These are phyloP conservation scores for Cacatua alba DNA, from an alignment of 2,113 vertebrate species.

Conservation along the genomic window DNA sequence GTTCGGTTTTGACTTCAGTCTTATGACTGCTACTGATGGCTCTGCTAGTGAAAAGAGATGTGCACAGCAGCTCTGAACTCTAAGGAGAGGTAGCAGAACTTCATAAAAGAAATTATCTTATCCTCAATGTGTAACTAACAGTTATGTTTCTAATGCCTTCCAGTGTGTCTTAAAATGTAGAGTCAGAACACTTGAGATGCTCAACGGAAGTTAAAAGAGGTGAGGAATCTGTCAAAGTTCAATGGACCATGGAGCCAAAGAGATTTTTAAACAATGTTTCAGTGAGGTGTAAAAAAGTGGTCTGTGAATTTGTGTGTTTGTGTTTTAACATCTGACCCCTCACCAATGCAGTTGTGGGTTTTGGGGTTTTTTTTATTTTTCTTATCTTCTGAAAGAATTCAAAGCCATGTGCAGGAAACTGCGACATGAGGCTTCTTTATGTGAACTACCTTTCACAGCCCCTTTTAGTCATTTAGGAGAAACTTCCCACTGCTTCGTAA, in stretches of 20 bases:
- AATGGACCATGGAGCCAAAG: not conserved
- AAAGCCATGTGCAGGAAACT: not conserved
- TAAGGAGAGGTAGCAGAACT: not conserved
- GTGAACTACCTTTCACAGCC: not conserved
- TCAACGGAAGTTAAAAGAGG: not conserved
- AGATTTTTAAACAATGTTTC: not conserved
- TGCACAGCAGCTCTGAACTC: not conserved
- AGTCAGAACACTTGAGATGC: not conserved
- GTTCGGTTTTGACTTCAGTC: not conserved
- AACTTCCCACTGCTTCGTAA: not conserved
- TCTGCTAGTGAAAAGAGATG: not conserved
- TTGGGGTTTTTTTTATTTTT: not conserved
- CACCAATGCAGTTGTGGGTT: not conserved
- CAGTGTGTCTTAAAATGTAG: fast-evolving
- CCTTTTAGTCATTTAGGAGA: not conserved
- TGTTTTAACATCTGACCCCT: not conserved
- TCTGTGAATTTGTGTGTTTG: not conserved
- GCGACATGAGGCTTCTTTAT: not conserved
- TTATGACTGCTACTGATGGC: not conserved
- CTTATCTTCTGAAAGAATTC: not conserved
- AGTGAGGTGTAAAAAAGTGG: not conserved
- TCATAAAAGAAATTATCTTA: not conserved
- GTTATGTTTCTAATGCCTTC: not conserved
- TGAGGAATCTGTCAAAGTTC: not conserved
- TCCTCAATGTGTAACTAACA: not conserved